Evolutionary conservation across 37 sponge, comb jelly and placozoan species (phyloP).

Genomic region (Corticium candelabrum): DNA sequence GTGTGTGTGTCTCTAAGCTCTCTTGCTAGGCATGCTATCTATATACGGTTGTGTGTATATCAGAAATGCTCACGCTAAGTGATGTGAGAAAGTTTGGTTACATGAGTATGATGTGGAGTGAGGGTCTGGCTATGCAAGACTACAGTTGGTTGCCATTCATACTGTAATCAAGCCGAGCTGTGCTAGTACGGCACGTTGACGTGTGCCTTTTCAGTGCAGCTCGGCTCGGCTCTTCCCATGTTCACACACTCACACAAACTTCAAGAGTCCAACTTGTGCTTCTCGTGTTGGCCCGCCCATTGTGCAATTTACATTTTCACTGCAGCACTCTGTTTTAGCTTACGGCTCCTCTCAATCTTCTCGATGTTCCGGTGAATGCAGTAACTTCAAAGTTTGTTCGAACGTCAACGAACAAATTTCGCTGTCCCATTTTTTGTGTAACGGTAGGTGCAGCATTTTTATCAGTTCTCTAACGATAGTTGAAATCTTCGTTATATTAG

Average conservation of each 20-base stretch:
- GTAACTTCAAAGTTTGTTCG: constrained; percentile 86
- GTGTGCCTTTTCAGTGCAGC: too few species aligned
- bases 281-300: too few species aligned
- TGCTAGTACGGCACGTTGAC: too few species aligned
- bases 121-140: too few species aligned
- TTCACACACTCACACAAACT: too few species aligned
- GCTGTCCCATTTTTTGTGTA: constrained; percentile 90
- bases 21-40: background rate
- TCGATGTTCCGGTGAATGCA: constrained; percentile 61
- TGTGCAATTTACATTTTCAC: constrained; percentile 18
- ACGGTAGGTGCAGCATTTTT: constrained; percentile 39
- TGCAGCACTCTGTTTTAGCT: constrained; percentile 43
- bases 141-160: too few species aligned
- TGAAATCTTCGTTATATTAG: constrained; percentile 24
- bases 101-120: background rate
- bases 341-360: constrained; percentile 27
- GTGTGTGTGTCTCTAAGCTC: background rate
- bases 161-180: too few species aligned
- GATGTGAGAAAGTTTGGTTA: background rate
- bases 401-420: constrained; percentile 67
- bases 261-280: too few species aligned
- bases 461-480: background rate
- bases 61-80: too few species aligned
- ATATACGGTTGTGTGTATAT: background rate
- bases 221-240: too few species aligned